Evolutionary conservation across 2,888 invertebrate species (phyloP).

Genomic region (Aspidiotus rigidus): DNA sequence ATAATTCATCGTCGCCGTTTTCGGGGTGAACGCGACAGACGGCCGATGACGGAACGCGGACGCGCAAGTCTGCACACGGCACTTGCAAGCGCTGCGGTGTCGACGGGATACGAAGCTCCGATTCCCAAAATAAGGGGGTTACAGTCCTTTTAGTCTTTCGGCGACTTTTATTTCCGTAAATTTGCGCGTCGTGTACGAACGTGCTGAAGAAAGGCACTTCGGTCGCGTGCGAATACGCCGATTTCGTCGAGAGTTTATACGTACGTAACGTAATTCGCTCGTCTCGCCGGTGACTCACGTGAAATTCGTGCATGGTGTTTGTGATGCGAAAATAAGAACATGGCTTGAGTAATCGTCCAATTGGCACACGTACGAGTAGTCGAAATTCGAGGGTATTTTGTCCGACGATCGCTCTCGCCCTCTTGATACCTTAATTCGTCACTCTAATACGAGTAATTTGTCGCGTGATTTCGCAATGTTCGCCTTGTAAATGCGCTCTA

Average conservation of each 20-base stretch:
- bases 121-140: not conserved
- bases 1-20: not conserved
- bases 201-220: not conserved
- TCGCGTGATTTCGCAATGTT: too few species aligned
- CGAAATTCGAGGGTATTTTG: too few species aligned
- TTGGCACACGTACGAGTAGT: too few species aligned
- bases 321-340: too few species aligned
- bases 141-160: not conserved
- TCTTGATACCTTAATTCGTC: too few species aligned
- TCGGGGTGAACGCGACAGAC: not conserved
- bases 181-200: constrained; percentile 18
- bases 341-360: too few species aligned
- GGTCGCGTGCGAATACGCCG: not conserved
- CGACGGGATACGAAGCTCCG: constrained; percentile 2
- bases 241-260: too few species aligned
- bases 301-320: too few species aligned
- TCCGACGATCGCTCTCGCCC: too few species aligned
- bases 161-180: constrained; percentile 20
- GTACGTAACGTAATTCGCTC: not conserved
- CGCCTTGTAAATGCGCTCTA: too few species aligned
- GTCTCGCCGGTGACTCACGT: not conserved
- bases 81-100: not conserved
- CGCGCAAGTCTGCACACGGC: constrained; percentile 10
- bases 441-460: too few species aligned
- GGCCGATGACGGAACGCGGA: constrained; percentile 13